Conservation (phyloP, 2,888 invertebrate genomes). For the Hirtodrosophila confusa region DNA sequence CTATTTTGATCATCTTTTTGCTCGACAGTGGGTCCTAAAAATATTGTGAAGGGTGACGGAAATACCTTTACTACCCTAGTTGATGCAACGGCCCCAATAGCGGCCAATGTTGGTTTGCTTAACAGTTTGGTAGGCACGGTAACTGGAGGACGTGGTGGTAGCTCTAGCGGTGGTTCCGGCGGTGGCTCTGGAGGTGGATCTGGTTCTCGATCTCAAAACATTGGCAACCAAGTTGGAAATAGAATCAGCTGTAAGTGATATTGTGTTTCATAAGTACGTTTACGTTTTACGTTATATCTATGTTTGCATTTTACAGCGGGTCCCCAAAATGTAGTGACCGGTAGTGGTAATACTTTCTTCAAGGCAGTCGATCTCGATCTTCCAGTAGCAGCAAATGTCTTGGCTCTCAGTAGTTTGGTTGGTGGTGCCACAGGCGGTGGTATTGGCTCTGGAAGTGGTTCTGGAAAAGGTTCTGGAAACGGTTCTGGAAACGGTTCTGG, state of each 20-base stretch:
- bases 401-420: conserved; percentile 1
- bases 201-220: background rate
- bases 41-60: conserved; percentile 14
- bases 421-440: conserved; percentile 13
- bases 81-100: conserved; percentile 8
- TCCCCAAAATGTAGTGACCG: conserved; percentile 16
- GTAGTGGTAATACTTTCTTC: background rate
- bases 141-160: background rate
- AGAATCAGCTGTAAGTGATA: conserved; percentile 19
- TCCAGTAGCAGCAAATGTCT: background rate
- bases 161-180: background rate
- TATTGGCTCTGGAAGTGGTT: too few species aligned
- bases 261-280: too few species aligned
- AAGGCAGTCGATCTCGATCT: background rate
- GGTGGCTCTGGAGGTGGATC: conserved; percentile 2
- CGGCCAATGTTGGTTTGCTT: conserved; percentile 5
- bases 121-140: conserved; percentile 14
- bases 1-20: background rate
- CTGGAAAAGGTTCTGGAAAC: background rate
- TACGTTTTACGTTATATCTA: too few species aligned
- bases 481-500: background rate
- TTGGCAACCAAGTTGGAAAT: conserved; percentile 31
- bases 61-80: conserved; percentile 17
- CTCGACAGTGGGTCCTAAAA: conserved; percentile 13
- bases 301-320: conserved; percentile 3